Evolutionary conservation across 92 coral and sea anemone species (phyloP).

Genomic region (Porites lobata): DNA sequence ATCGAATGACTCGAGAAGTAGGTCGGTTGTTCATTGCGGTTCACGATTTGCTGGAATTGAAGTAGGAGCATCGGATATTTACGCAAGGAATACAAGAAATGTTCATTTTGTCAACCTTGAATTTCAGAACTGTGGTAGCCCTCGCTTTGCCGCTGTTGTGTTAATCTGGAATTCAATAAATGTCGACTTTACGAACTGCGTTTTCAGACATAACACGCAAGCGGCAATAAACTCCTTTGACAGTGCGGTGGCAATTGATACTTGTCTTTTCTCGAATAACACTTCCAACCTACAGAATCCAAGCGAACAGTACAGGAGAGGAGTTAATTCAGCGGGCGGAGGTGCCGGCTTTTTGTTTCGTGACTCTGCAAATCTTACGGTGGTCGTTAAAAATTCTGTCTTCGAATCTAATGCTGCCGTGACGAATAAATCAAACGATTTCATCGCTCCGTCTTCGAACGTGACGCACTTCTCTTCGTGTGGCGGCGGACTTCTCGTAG

Average conservation of each 20-base stretch:
- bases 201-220: slow-evolving; percentile 77
- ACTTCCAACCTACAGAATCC: slow-evolving; percentile 57
- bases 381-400: slow-evolving; percentile 51
- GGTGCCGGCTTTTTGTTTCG: slow-evolving; percentile 73
- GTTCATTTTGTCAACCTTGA: slow-evolving; percentile 57
- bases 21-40: slow-evolving; percentile 4
- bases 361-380: slow-evolving; percentile 27
- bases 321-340: slow-evolving; percentile 72
- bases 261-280: slow-evolving; percentile 77
- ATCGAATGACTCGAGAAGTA: neutral
- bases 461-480: slow-evolving; percentile 58
- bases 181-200: slow-evolving; percentile 73
- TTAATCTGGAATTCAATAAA: slow-evolving; percentile 71
- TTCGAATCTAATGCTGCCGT: slow-evolving; percentile 79
- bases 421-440: slow-evolving; percentile 53
- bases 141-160: slow-evolving; percentile 73
- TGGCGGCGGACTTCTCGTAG: slow-evolving; percentile 79
- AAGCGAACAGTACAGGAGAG: slow-evolving; percentile 48
- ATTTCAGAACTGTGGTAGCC: slow-evolving; percentile 88
- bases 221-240: slow-evolving; percentile 86
- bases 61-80: slow-evolving; percentile 48
- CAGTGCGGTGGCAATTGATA: slow-evolving; percentile 70
- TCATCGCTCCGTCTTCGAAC: slow-evolving; percentile 75
- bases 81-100: slow-evolving; percentile 53
- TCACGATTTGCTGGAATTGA: slow-evolving; percentile 52